These are phyloP conservation scores for Nyctibius bracteatus DNA, from an alignment of 2,113 vertebrate species.

Conservation along the genomic window DNA sequence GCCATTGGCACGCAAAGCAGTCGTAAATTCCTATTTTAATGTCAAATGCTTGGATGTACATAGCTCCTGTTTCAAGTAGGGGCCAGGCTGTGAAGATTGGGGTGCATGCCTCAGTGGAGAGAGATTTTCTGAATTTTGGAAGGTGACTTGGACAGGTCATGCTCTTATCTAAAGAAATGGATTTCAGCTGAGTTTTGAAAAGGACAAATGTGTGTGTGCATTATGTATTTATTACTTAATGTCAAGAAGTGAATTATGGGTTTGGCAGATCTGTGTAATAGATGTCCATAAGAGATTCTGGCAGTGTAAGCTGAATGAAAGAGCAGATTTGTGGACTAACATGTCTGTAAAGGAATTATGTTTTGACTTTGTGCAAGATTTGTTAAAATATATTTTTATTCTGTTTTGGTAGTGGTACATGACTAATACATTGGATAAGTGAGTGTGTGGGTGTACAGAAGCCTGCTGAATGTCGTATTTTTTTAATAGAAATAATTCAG, in stretches of 20 bases:
- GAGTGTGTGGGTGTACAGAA: conserved; percentile 6
- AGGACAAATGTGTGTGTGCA: conserved; percentile 42
- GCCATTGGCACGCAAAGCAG: background rate
- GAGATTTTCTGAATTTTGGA: background rate
- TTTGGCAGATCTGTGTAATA: conserved; percentile 27
- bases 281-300: conserved; percentile 23
- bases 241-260: conserved; percentile 44
- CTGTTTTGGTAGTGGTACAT: conserved; percentile 21
- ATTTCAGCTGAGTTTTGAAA: conserved; percentile 32
- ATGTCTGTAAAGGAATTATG: conserved; percentile 11
- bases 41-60: background rate
- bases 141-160: conserved; percentile 12
- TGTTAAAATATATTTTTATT: conserved; percentile 53
- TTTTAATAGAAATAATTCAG: background rate
- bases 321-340: conserved; percentile 34
- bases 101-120: background rate
- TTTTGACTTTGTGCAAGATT: conserved; percentile 42
- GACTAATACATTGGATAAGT: conserved; percentile 11
- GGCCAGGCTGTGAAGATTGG: background rate
- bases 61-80: background rate
- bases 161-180: conserved; percentile 29
- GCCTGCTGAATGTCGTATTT: background rate
- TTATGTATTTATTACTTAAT: conserved; percentile 61
- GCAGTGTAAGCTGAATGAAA: conserved; percentile 1
- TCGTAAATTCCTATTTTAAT: background rate